A percentile compares a stretch with the other conserved stretches of the same genome.
Conservation (phyloP, 2,888 invertebrate species). For the Acrocera orbiculus region DNA sequence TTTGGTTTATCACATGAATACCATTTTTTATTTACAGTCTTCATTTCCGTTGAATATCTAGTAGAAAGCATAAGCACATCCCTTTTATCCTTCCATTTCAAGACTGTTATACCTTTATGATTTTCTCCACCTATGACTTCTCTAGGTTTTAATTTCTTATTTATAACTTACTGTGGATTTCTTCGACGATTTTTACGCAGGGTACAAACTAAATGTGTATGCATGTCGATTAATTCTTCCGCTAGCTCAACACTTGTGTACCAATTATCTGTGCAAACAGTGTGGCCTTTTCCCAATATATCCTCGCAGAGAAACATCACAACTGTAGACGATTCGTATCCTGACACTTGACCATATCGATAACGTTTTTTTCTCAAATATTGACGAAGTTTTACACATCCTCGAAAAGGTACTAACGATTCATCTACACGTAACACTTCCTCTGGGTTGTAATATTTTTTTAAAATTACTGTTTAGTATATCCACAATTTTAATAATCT, state of each 20-base stretch:
- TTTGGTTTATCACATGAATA: slow-evolving; percentile 4
- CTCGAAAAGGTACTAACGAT: slow-evolving; percentile 3
- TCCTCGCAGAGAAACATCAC: slow-evolving; percentile 4
- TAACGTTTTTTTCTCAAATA: slow-evolving; percentile 1
- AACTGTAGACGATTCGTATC: slow-evolving; percentile 4
- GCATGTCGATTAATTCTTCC: slow-evolving; percentile 1
- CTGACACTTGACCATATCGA: slow-evolving; percentile 4
- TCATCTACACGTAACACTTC: slow-evolving; percentile 2
- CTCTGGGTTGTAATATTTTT: slow-evolving; percentile 4
- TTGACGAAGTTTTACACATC: not conserved
- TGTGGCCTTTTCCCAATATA: slow-evolving; percentile 5
- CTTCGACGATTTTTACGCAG: slow-evolving; percentile 3
- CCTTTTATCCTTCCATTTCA: slow-evolving; percentile 6
- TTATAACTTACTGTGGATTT: slow-evolving; percentile 4
- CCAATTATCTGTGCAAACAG: slow-evolving; percentile 5
- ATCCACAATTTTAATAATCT: slow-evolving; percentile 4
- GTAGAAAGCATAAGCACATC: slow-evolving; percentile 7
- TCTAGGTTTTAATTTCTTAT: slow-evolving; percentile 3
- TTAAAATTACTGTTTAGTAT: slow-evolving; percentile 5
- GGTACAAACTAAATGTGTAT: slow-evolving; percentile 2
- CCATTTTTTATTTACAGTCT: slow-evolving; percentile 1
- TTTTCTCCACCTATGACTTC: slow-evolving; percentile 4
- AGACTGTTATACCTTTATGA: slow-evolving; percentile 2
- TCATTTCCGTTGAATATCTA: slow-evolving; percentile 5
- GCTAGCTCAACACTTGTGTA: slow-evolving; percentile 3